Evolutionary conservation across 2,797 vertebrate genomes (phyloP).

Genomic region (Trematomus bernacchii): DNA sequence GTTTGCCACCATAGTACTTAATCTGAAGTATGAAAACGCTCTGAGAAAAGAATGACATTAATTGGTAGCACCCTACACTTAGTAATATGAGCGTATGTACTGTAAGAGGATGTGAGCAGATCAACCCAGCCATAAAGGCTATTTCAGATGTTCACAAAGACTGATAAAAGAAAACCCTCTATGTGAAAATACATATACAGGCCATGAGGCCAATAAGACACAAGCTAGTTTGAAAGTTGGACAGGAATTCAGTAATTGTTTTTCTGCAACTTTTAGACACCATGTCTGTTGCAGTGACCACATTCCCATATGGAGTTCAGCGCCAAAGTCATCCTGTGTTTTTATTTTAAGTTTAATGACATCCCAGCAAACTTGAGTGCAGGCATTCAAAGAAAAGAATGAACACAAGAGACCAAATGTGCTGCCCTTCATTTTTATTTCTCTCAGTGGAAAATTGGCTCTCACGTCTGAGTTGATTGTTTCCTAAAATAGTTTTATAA

Average conservation of each 20-base stretch:
- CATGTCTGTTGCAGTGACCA: constrained; percentile 42
- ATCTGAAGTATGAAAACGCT: background rate
- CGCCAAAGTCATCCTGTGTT: constrained; percentile 15
- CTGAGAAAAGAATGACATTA: background rate
- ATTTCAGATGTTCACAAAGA: constrained; percentile 2
- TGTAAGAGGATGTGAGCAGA: constrained; percentile 4
- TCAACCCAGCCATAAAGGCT: background rate
- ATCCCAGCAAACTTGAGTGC: constrained; percentile 38
- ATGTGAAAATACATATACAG: constrained; percentile 13
- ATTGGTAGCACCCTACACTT: background rate
- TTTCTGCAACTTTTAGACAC: constrained; percentile 32
- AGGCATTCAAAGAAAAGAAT: constrained; percentile 43
- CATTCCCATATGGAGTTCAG: constrained; percentile 48
- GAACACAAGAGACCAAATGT: constrained; percentile 44
- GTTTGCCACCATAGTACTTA: too few species aligned
- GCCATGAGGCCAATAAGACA: constrained; percentile 49
- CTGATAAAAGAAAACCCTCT: constrained; percentile 12
- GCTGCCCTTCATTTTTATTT: constrained; percentile 56
- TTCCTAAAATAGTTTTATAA: constrained; percentile 58
- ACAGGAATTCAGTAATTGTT: constrained; percentile 53
- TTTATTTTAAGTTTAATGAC: constrained; percentile 30
- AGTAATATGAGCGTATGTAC: background rate
- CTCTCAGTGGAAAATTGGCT: constrained; percentile 63
- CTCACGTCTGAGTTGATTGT: constrained; percentile 54
- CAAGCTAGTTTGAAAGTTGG: constrained; percentile 47